A percentile compares a stretch with the other conserved stretches of the same genome.
Conservation (phyloP, 2,888 invertebrate genomes). For the Byasa hedistus region DNA sequence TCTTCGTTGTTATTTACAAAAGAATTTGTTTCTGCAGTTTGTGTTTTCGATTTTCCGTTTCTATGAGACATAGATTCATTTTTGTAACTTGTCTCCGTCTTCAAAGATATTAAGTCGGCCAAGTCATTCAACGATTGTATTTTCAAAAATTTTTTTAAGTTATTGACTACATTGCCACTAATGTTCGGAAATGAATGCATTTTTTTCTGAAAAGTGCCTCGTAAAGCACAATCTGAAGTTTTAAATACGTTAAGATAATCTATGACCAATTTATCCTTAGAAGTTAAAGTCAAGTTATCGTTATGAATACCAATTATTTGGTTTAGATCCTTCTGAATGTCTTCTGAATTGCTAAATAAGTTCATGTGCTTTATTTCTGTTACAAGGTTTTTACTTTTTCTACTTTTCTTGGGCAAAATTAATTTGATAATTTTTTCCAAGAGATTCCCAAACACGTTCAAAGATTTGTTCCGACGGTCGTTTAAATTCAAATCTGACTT, state of each 20-base stretch:
- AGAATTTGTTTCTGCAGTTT: background rate
- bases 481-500: conserved; percentile 34
- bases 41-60: conserved; percentile 1
- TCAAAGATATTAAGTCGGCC: conserved; percentile 44
- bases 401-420: conserved; percentile 48
- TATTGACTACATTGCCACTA: conserved; percentile 60
- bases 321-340: conserved; percentile 45
- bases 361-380: conserved; percentile 46
- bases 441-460: conserved; percentile 56
- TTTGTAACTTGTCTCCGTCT: conserved; percentile 8
- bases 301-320: conserved; percentile 48
- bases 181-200: conserved; percentile 39
- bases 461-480: conserved; percentile 43
- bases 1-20: conserved; percentile 7
- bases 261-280: conserved; percentile 62
- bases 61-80: conserved; percentile 2
- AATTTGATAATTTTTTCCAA: conserved; percentile 62
- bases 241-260: conserved; percentile 62
- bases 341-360: conserved; percentile 40
- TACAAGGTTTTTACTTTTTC: conserved; percentile 44
- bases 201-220: conserved; percentile 37
- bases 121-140: conserved; percentile 64
- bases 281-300: conserved; percentile 45
- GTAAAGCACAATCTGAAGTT: conserved; percentile 51
- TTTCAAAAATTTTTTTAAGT: conserved; percentile 65